Evolutionary conservation across 2,888 invertebrate genomes (phyloP).

Genomic region (Caenorhabditis panamensis): DNA sequence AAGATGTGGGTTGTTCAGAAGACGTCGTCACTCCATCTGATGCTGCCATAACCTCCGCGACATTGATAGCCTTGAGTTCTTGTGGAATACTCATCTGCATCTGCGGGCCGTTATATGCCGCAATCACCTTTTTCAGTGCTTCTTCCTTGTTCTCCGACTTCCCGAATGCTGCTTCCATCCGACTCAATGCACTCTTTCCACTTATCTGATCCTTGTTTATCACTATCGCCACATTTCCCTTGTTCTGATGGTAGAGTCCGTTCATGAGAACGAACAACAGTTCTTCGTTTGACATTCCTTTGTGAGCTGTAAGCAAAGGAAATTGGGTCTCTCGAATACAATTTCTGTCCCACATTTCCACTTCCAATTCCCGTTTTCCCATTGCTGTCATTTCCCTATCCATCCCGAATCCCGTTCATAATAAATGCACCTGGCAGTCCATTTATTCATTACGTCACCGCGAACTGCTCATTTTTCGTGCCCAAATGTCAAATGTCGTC

Average conservation of each 20-base stretch:
- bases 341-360: background rate
- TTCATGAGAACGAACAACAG: conserved; percentile 34
- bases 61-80: background rate
- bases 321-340: background rate
- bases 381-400: no score
- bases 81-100: conserved; percentile 12
- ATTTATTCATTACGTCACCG: no score
- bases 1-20: no score
- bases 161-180: conserved; percentile 31
- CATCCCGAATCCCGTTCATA: no score
- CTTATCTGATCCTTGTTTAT: conserved; percentile 34
- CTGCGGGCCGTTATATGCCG: conserved; percentile 3
- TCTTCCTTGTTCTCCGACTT: conserved; percentile 15
- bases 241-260: conserved; percentile 39
- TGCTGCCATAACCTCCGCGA: background rate
- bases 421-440: no score
- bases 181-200: conserved; percentile 25
- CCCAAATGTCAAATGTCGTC: no score
- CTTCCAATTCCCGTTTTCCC: background rate
- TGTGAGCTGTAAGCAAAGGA: conserved; percentile 23
- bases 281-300: conserved; percentile 37
- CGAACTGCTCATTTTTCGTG: no score
- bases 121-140: conserved; percentile 14
- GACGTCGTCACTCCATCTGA: background rate
- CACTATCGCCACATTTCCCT: conserved; percentile 39